Base-by-base conservation (phyloP, 2,888 invertebrate genomes). In the Prostheceraeus crozeri region DNA sequence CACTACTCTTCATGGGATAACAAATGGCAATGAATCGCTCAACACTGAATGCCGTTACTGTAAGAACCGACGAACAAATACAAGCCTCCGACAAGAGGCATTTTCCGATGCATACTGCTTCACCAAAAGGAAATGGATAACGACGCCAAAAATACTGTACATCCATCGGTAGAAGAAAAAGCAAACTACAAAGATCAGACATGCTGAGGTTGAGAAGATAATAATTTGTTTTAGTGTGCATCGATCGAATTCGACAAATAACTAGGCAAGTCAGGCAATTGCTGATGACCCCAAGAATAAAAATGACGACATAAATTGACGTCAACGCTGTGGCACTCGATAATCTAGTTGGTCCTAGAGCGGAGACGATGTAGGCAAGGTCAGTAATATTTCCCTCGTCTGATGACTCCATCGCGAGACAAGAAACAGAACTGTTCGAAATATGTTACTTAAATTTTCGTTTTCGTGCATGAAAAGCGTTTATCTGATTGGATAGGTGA, bases 171-270 rank as follows among this genome's bases (percentile, higher is more conserved):
- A 59, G 51, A 4, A 25, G 25, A 3, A 45, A 25, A 14, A 59
- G 25, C 10, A 59, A 40, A 8, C 61, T 45, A 1, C 61, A 21
- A 33, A 89, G 80, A 74, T 89, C 89, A 1, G 87, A 87, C 63
- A 88, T 78, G 16, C 90, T 89, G 76, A 91, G 78, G 71, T 86
- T 89, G 79, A 89, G 87, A 51, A 90, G 80, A 72, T 90, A 91
- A 72, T 87, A 90, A 72, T 91, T 90, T 0, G 90, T 91, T 0
- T 89, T 85, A 0, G 88, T 87, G 69, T 87, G 88, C 84, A 91
- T 84, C 4, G 84, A 82, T 0, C 83, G 81, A 70, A 89, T 87
- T 30, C 82, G 81, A 6, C 84, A 81, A 56, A 90, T 89, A 11
- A 90, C 89, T 36, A 85, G 81, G 71, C 89, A 89, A 4, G 89